Evolutionary conservation across 2,797 vertebrate species (phyloP).

Genomic region (Dermochelys coriacea): DNA sequence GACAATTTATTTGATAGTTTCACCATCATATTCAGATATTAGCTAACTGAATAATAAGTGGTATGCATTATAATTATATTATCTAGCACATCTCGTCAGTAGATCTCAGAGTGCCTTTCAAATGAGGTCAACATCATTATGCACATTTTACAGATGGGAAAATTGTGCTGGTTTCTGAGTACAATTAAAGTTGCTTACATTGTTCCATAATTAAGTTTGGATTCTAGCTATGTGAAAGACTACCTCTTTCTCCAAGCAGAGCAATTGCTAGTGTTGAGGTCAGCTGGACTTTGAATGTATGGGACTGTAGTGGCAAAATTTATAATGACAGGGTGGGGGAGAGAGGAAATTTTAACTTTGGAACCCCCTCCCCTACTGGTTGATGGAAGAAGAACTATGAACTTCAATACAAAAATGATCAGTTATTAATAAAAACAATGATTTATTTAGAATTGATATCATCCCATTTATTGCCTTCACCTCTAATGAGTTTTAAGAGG

Average conservation of each 20-base stretch:
- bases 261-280: not conserved
- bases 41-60: not conserved
- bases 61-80: not conserved
- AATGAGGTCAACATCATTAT: not conserved
- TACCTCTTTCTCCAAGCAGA: not conserved
- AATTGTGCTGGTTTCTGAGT: not conserved
- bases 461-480: not conserved
- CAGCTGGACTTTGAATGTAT: conserved; percentile 15
- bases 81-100: not conserved
- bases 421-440: not conserved
- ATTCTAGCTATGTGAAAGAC: not conserved
- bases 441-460: not conserved
- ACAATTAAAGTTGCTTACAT: not conserved
- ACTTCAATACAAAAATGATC: not conserved
- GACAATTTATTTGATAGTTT: not conserved
- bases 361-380: not conserved
- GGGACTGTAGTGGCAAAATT: conserved; percentile 2
- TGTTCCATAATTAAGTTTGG: not conserved
- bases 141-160: not conserved
- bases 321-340: not conserved
- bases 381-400: not conserved
- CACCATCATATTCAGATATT: not conserved
- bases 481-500: not conserved
- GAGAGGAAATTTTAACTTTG: not conserved
- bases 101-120: not conserved